Evolutionary conservation across 2,888 invertebrate species (phyloP).

Genomic region (Elysia crispata): DNA sequence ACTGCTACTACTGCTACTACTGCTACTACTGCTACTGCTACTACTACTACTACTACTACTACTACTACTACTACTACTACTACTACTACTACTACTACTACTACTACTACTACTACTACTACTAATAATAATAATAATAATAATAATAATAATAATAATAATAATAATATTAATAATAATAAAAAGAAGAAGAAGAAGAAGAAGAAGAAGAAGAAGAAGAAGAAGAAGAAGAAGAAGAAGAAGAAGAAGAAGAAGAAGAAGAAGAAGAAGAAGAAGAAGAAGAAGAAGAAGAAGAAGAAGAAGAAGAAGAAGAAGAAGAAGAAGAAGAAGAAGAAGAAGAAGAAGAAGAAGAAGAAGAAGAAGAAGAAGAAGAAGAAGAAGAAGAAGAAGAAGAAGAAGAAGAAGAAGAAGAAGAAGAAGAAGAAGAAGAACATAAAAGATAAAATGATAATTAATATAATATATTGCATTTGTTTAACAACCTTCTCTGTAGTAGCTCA

Average conservation of each 20-base stretch:
- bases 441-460: no score
- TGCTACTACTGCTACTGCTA: slow-evolving; percentile 3
- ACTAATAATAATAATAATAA: not conserved
- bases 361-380: slow-evolving; percentile 17
- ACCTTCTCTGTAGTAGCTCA: no score
- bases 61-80: not conserved
- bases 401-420: slow-evolving; percentile 9
- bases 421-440: not conserved
- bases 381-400: slow-evolving; percentile 19
- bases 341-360: slow-evolving; percentile 20
- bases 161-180: no score
- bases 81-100: not conserved
- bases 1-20: no score
- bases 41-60: slow-evolving; percentile 9
- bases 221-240: not conserved
- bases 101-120: slow-evolving; percentile 9
- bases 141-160: not conserved
- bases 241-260: not conserved
- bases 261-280: not conserved
- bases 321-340: slow-evolving; percentile 22
- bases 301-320: slow-evolving; percentile 20
- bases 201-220: not conserved
- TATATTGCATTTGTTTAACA: no score
- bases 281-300: not conserved
- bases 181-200: no score